A percentile compares a stretch with the other conserved stretches of the same genome.
These are phyloP conservation scores for Zootermopsis nevadensis DNA, from an alignment of 2,888 invertebrate genomes.

Conservation along the genomic window DNA sequence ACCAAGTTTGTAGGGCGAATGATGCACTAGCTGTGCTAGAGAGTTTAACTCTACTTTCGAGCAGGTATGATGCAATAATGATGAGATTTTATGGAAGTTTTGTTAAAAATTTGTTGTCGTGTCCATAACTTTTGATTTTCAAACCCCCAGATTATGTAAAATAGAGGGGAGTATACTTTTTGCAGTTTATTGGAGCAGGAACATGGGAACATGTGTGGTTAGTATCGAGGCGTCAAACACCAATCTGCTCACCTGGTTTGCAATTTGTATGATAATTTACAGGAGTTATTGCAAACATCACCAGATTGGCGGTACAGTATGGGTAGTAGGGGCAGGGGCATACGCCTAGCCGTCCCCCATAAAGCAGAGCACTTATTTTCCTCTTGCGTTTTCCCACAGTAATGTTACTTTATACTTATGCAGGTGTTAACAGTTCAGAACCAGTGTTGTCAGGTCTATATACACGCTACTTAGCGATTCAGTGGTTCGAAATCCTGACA, in stretches of 20 bases:
- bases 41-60: background rate
- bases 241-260: background rate
- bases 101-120: background rate
- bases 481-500: too few relatives aligned
- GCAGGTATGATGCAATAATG: background rate
- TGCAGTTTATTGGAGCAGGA: background rate
- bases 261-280: background rate
- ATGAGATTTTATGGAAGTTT: background rate
- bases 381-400: too few relatives aligned
- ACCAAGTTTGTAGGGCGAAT: background rate
- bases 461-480: too few relatives aligned
- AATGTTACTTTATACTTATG: too few relatives aligned
- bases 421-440: too few relatives aligned
- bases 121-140: background rate
- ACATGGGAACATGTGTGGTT: background rate
- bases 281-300: background rate
- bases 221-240: background rate
- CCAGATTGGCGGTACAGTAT: background rate
- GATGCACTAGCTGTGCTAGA: background rate
- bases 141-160: background rate
- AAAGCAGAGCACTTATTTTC: too few relatives aligned
- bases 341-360: too few relatives aligned
- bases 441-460: too few relatives aligned
- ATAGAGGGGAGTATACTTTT: background rate
- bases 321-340: too few relatives aligned